Evolutionary conservation across 2,797 vertebrate genomes (phyloP).

Genomic region (Bradypus variegatus): DNA sequence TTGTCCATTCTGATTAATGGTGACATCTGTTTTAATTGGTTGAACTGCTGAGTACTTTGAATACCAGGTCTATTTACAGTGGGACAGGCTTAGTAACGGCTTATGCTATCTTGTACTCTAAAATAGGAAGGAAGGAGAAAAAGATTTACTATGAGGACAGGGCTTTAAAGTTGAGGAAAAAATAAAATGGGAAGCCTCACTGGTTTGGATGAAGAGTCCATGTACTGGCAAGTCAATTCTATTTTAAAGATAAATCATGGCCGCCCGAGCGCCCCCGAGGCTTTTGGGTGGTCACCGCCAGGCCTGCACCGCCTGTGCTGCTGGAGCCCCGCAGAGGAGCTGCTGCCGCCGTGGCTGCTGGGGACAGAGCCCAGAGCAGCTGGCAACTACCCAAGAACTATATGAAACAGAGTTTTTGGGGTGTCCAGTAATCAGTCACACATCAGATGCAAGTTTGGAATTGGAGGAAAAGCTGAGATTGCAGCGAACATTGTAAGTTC

Average conservation of each 20-base stretch:
- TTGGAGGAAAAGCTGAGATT: too few species aligned
- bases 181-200: neutral
- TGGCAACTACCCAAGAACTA: too few species aligned
- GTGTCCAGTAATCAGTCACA: too few species aligned
- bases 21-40: neutral
- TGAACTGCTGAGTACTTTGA: neutral
- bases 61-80: neutral
- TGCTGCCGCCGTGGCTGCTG: too few species aligned
- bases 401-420: too few species aligned
- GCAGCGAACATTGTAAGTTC: too few species aligned
- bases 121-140: neutral
- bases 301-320: too few species aligned
- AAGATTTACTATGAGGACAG: neutral
- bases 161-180: neutral
- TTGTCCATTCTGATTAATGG: neutral
- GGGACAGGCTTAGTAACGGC: neutral
- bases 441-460: too few species aligned
- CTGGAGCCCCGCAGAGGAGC: too few species aligned
- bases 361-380: too few species aligned
- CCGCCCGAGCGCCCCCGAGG: too few species aligned
- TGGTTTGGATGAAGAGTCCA: neutral
- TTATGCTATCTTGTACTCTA: neutral
- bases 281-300: too few species aligned
- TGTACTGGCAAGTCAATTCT: neutral
- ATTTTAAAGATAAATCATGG: conserved; percentile 27